Conservation (phyloP, 2,888 invertebrate species). For the Emmelina monodactyla region DNA sequence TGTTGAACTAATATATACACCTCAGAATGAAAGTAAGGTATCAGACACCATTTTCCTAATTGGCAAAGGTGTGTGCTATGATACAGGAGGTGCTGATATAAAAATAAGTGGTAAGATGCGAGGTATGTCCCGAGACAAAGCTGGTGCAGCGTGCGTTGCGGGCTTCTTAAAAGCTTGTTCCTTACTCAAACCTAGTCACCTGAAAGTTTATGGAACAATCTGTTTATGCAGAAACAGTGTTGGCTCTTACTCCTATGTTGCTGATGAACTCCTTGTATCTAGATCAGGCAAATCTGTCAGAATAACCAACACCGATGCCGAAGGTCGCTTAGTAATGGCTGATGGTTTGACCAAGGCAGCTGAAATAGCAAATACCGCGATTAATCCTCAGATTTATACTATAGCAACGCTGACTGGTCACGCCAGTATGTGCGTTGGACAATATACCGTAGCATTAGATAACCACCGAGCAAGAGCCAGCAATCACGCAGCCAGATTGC, state of each 20-base stretch:
- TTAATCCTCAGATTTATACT: slow-evolving; percentile 86
- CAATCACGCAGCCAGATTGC: slow-evolving; percentile 68
- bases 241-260: slow-evolving; percentile 82
- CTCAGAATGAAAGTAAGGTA: slow-evolving; percentile 47
- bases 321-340: slow-evolving; percentile 89
- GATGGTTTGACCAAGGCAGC: slow-evolving; percentile 70
- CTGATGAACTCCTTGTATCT: slow-evolving; percentile 85
- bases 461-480: slow-evolving; percentile 72
- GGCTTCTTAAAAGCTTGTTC: slow-evolving; percentile 85
- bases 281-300: slow-evolving; percentile 81
- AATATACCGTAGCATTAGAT: slow-evolving; percentile 75
- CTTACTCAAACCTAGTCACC: slow-evolving; percentile 73
- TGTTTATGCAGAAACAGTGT: slow-evolving; percentile 87
- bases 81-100: slow-evolving; percentile 80
- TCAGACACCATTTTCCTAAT: slow-evolving; percentile 80
- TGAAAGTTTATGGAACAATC: slow-evolving; percentile 80
- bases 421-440: slow-evolving; percentile 72
- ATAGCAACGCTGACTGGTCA: slow-evolving; percentile 88
- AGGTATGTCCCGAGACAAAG: slow-evolving; percentile 89
- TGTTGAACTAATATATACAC: slow-evolving; percentile 70
- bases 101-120: slow-evolving; percentile 77
- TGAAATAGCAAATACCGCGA: slow-evolving; percentile 66
- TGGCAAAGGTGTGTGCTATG: slow-evolving; percentile 90
- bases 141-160: slow-evolving; percentile 88
- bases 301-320: slow-evolving; percentile 90